Evolutionary conservation across 1,140 invertebrate species (phyloP), one percentile per base, ranked within the genome.

Genomic region (Acromyrmex heyeri): DNA sequence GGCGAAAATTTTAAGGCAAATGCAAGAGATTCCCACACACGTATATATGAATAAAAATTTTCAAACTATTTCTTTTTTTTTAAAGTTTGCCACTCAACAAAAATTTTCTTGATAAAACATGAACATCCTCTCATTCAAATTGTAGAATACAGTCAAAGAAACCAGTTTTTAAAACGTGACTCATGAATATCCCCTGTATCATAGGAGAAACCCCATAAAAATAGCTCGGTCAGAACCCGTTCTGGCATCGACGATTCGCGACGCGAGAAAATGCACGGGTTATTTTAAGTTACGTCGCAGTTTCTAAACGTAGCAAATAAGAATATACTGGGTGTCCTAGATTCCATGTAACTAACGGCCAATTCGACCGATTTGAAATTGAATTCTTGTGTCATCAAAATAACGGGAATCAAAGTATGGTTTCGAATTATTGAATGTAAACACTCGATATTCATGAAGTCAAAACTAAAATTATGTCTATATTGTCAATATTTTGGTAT

Each of bases 91-190:
- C 64, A 62, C 18, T 48, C 10, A 50, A 16, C 24, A 50, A 61
- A 50, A 61, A 27, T 62, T 38, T 38, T 18, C 18, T 38, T 38
- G 24, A 5, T 4, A 30, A 16, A 57, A 44, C 7, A 5, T n/a
- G 21, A 24, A 18, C 5, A n/a, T 55, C n/a, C 27, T 16, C 30
- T 8, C n/a, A n/a, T 5, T 27, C 6, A 3, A 57, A 1, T 27
- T 59, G 67, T 18, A 72, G 6, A 30, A 72, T 18, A 5, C 34
- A 48, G n/a, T 69, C 48, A 62, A 61, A 81, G 77, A 75, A 92
- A 92, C 88, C 87, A 90, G 92, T 91, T 92, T 86, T 88, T 89
- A 87, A 92, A 90, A 91, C 70, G 86, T 89, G 88, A 91, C 86
- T 91, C 87, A 90, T 76, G 57, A 87, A 64, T 88, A 89, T 82